phyloP scores from a whole-genome alignment of 2,797 vertebrate genomes.

The Myotis planiceps region DNA sequence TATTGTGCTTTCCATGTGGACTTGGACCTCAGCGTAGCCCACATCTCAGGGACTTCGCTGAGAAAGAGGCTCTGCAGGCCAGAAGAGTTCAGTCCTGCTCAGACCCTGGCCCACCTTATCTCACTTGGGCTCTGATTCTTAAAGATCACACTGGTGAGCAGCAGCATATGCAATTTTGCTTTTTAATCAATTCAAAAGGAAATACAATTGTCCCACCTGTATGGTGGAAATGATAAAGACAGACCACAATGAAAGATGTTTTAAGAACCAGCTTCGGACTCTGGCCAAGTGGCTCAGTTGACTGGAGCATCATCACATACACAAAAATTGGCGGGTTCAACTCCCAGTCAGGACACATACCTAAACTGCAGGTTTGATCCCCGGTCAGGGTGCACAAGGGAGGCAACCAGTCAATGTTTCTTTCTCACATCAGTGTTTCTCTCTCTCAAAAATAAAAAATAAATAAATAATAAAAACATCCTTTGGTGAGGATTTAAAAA shows the following conservation, averaged over 20 bases:
- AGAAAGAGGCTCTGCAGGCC: neutral
- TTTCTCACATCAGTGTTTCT: neutral
- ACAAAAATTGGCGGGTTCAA: neutral
- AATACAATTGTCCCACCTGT: neutral
- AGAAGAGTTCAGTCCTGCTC: neutral
- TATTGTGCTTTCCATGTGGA: neutral
- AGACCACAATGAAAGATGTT: slow-evolving; percentile 2
- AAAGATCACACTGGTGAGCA: neutral
- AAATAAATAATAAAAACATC: neutral
- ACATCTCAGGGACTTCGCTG: neutral
- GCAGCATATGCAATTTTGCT: neutral
- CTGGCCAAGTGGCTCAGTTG: neutral
- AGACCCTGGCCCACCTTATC: neutral
- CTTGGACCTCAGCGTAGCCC: neutral
- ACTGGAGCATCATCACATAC: neutral
- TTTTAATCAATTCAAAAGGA: neutral
- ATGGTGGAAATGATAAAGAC: slow-evolving; percentile 1
- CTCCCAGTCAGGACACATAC: neutral
- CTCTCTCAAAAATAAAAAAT: neutral
- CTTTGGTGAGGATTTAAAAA: neutral
- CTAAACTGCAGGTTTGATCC: neutral
- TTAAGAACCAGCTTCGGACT: neutral
- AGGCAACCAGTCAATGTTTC: neutral
- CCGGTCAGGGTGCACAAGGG: neutral
- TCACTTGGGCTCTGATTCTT: neutral